Conservation (phyloP, 2,888 invertebrate genomes). For the Spilosoma lubricipeda region DNA sequence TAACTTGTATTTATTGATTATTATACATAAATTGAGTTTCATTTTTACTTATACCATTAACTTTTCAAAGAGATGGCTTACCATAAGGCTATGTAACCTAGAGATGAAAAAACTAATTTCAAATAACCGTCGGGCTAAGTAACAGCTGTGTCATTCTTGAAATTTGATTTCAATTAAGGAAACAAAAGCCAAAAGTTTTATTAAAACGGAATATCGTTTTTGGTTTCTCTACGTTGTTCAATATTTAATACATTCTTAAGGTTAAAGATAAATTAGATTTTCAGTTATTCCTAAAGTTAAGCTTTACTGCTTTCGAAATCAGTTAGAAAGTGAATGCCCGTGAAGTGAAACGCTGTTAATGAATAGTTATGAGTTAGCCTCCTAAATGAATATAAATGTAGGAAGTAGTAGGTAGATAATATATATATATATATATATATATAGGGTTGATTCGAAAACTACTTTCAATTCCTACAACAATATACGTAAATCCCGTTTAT, state of each 20-base stretch:
- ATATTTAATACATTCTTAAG: slow-evolving; percentile 60
- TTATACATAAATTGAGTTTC: not conserved
- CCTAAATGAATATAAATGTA: slow-evolving; percentile 9
- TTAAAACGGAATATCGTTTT: slow-evolving; percentile 73
- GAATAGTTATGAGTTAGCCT: slow-evolving; percentile 27
- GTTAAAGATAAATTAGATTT: slow-evolving; percentile 57
- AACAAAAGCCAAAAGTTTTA: slow-evolving; percentile 81
- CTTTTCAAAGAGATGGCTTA: slow-evolving; percentile 21
- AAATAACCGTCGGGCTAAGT: slow-evolving; percentile 61
- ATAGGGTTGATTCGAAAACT: too few relatives aligned
- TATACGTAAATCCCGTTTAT: too few relatives aligned
- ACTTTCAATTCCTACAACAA: too few relatives aligned
- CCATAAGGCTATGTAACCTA: slow-evolving; percentile 41
- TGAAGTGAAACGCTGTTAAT: slow-evolving; percentile 20
- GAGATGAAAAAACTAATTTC: slow-evolving; percentile 63
- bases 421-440: too few relatives aligned
- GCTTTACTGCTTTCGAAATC: slow-evolving; percentile 15
- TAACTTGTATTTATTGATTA: too few relatives aligned
- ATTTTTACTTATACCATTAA: not conserved
- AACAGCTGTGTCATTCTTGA: slow-evolving; percentile 80
- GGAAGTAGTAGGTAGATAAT: slow-evolving; percentile 7
- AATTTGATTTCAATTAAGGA: slow-evolving; percentile 82
- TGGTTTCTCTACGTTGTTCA: slow-evolving; percentile 60
- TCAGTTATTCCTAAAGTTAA: slow-evolving; percentile 33
- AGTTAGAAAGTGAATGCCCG: slow-evolving; percentile 14